Evolutionary conservation across 2,797 vertebrate genomes (phyloP).

Genomic region (Erpetoichthys calabaricus): DNA sequence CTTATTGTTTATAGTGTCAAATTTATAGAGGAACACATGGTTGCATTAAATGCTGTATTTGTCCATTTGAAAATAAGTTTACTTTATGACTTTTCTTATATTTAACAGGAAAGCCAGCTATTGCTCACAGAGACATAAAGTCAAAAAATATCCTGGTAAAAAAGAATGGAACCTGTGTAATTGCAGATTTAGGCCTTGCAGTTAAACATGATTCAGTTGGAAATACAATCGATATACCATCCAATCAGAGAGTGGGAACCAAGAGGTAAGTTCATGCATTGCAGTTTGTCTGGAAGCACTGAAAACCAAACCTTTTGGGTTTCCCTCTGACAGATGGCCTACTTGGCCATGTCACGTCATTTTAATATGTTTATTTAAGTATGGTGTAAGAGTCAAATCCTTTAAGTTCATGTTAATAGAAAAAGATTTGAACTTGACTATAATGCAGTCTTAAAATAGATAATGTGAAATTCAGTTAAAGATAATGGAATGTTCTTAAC

Average conservation of each 20-base stretch:
- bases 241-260: slow-evolving; percentile 88
- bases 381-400: no score
- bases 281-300: slow-evolving; percentile 1
- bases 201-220: slow-evolving; percentile 81
- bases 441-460: no score
- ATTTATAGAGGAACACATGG: no score
- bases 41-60: no score
- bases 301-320: not conserved
- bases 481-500: no score
- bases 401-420: no score
- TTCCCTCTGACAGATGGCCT: not conserved
- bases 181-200: slow-evolving; percentile 86
- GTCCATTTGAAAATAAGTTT: no score
- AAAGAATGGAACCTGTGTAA: slow-evolving; percentile 79
- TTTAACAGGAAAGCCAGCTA: slow-evolving; percentile 80
- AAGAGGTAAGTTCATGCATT: slow-evolving; percentile 54
- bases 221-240: slow-evolving; percentile 80
- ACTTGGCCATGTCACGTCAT: no score
- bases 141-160: slow-evolving; percentile 95
- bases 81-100: slow-evolving; percentile 6
- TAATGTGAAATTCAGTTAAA: no score
- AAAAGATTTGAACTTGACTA: no score
- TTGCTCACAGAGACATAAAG: slow-evolving; percentile 89
- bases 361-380: no score
- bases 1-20: no score